Conservation (phyloP, 2,888 invertebrate genomes). For the Copidosoma aretas region DNA sequence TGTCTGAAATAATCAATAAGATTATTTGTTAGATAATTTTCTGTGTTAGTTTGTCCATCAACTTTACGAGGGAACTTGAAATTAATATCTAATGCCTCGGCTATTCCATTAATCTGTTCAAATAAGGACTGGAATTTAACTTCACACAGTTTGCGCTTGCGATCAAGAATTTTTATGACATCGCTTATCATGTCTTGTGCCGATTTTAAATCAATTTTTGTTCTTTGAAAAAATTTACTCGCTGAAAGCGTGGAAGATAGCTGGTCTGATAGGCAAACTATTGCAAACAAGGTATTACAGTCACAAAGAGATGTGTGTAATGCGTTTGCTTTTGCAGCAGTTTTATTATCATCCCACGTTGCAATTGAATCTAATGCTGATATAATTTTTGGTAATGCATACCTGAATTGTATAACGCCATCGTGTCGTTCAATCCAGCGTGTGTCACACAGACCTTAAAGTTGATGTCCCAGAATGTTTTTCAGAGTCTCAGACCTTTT, state of each 20-base stretch:
- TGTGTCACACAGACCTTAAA: constrained; percentile 22
- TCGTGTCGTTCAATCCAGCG: constrained; percentile 27
- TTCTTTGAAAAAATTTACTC: constrained; percentile 21
- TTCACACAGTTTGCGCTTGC: no score
- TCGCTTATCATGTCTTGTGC: no score
- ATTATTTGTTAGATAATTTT: neutral
- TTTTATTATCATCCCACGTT: constrained; percentile 16
- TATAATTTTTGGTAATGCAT: constrained; percentile 7
- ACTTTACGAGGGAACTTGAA: constrained; percentile 1
- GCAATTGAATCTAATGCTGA: constrained; percentile 16
- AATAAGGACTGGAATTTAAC: neutral
- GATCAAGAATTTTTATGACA: no score
- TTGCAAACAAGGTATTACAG: constrained; percentile 18
- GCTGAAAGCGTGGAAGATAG: constrained; percentile 10
- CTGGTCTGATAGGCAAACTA: constrained; percentile 23
- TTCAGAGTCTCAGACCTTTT: constrained; percentile 9
- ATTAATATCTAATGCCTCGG: neutral
- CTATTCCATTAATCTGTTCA: no score
- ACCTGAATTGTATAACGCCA: constrained; percentile 20
- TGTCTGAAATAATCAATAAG: neutral
- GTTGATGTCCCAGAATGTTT: neutral
- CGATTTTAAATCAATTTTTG: no score
- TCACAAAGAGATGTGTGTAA: constrained; percentile 13
- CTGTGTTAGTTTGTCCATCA: neutral
- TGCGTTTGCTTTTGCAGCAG: constrained; percentile 21